Evolutionary conservation across 2,797 vertebrate genomes (phyloP).

Genomic region (Oreonectes daqikongensis): DNA sequence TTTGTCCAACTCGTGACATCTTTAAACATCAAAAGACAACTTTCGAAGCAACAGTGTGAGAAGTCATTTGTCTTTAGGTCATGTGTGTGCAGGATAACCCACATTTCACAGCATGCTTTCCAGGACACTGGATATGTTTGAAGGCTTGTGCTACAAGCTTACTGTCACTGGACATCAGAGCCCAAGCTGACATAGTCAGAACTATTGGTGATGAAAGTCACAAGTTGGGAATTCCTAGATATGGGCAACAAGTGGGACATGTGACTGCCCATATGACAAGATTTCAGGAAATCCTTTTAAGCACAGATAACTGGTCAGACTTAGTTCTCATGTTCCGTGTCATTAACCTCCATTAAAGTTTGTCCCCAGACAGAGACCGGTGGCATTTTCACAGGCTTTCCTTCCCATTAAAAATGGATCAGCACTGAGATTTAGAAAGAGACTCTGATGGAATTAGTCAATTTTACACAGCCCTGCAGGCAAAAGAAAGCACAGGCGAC

Average conservation of each 20-base stretch:
- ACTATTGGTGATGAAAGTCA: slow-evolving; percentile 23
- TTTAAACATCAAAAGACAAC: slow-evolving; percentile 8
- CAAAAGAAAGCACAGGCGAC: slow-evolving; percentile 24
- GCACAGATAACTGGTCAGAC: slow-evolving; percentile 72
- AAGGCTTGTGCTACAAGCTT: slow-evolving; percentile 16
- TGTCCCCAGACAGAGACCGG: slow-evolving; percentile 68
- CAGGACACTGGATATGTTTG: neutral
- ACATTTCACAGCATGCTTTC: slow-evolving; percentile 9
- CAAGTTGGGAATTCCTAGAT: slow-evolving; percentile 55
- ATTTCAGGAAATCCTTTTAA: slow-evolving; percentile 80
- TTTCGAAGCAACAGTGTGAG: neutral
- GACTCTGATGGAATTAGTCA: slow-evolving; percentile 61
- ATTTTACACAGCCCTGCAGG: slow-evolving; percentile 48
- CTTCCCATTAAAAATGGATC: slow-evolving; percentile 78
- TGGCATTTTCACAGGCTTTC: slow-evolving; percentile 84
- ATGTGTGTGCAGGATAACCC: neutral
- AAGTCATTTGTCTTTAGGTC: slow-evolving; percentile 1
- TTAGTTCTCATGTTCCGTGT: slow-evolving; percentile 66
- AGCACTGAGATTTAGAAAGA: slow-evolving; percentile 66
- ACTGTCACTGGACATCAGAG: slow-evolving; percentile 19
- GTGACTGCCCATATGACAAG: slow-evolving; percentile 77
- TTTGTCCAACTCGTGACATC: slow-evolving; percentile 10
- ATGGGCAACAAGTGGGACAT: slow-evolving; percentile 69
- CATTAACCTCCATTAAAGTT: slow-evolving; percentile 61
- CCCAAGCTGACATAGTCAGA: slow-evolving; percentile 12